Evolutionary conservation across 2,797 vertebrate species (phyloP).

Genomic region (Toxotes lorentzi): DNA sequence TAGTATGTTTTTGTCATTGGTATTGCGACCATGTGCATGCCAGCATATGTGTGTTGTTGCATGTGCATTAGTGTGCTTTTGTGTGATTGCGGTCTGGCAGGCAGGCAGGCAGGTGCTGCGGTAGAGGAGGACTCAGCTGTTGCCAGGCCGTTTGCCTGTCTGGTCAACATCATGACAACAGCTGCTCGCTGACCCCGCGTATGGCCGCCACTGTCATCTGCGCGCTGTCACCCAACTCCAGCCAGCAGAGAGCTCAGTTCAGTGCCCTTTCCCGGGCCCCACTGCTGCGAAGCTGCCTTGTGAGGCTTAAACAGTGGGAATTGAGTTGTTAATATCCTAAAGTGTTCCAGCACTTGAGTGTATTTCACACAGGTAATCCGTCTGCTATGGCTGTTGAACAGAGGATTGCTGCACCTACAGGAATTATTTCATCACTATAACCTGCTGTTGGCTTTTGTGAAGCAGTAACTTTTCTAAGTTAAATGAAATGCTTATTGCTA

Average conservation of each 20-base stretch:
- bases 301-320: constrained; percentile 58
- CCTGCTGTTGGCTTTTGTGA: constrained; percentile 63
- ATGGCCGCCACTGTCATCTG: constrained; percentile 61
- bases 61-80: constrained; percentile 33
- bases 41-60: constrained; percentile 3
- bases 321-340: constrained; percentile 72
- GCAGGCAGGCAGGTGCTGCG: constrained; percentile 70
- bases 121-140: constrained; percentile 78
- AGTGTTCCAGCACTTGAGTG: constrained; percentile 68
- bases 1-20: not conserved
- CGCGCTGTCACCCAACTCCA: constrained; percentile 43
- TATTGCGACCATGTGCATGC: constrained; percentile 3
- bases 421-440: constrained; percentile 76
- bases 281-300: constrained; percentile 23
- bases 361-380: constrained; percentile 69
- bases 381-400: constrained; percentile 63
- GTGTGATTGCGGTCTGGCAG: constrained; percentile 50
- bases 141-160: constrained; percentile 58
- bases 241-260: constrained; percentile 25
- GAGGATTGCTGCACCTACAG: constrained; percentile 77
- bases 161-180: constrained; percentile 79
- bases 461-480: constrained; percentile 53
- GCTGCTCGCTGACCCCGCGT: constrained; percentile 77
- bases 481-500: constrained; percentile 63
- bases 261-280: constrained; percentile 25